phyloP scores from a whole-genome alignment of 2,888 invertebrate genomes.

The Molorchus minor region DNA sequence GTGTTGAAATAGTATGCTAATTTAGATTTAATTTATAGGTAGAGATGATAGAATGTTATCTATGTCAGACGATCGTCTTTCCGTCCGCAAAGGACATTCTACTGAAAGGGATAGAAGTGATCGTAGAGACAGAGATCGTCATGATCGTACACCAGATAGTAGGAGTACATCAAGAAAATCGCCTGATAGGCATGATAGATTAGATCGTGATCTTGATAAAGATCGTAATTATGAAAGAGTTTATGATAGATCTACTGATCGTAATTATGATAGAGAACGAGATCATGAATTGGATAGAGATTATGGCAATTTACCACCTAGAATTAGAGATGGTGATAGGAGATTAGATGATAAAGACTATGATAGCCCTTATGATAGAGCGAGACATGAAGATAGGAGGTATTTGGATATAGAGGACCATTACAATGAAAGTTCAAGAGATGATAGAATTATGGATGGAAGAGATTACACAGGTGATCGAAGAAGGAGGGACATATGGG shows the following conservation, averaged over 20 bases:
- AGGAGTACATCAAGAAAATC: constrained; percentile 40
- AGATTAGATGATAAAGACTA: constrained; percentile 57
- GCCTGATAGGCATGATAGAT: constrained; percentile 41
- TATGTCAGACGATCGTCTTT: constrained; percentile 71
- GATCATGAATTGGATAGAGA: constrained; percentile 52
- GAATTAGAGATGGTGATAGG: constrained; percentile 54
- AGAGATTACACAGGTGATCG: constrained; percentile 58
- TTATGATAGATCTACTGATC: constrained; percentile 54
- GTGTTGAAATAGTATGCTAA: too few relatives aligned
- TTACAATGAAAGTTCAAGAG: constrained; percentile 55
- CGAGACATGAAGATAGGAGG: constrained; percentile 61
- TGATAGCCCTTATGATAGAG: constrained; percentile 63
- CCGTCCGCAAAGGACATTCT: constrained; percentile 56
- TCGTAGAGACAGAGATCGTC: constrained; percentile 49
- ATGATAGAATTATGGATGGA: constrained; percentile 52
- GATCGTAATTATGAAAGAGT: constrained; percentile 48
- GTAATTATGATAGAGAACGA: constrained; percentile 49
- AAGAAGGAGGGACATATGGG: constrained; percentile 58
- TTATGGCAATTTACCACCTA: constrained; percentile 49
- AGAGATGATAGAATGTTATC: constrained; percentile 71
- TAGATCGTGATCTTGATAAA: constrained; percentile 46
- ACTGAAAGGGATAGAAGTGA: constrained; percentile 62
- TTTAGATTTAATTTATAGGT: constrained; percentile 39
- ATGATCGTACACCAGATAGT: constrained; percentile 45
- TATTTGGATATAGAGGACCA: constrained; percentile 59